These are phyloP conservation scores for Saccostrea glomerata DNA, from an alignment of 1,140 invertebrate species.

Conservation along the genomic window DNA sequence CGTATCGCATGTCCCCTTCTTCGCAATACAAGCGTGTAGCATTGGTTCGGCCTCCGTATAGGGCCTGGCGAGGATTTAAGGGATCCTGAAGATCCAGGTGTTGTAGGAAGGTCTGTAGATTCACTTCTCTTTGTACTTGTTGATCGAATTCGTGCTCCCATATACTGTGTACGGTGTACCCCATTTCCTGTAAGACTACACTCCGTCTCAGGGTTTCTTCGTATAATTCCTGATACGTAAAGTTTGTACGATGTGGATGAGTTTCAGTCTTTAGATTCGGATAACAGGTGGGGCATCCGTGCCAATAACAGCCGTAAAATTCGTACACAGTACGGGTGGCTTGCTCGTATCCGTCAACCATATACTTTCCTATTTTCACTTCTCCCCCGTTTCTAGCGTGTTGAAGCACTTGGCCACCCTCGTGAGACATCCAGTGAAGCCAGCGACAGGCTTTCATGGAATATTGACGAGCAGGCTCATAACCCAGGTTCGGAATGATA, in stretches of 20 bases:
- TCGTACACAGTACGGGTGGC: too few relatives aligned
- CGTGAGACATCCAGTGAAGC: background rate
- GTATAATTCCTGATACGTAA: background rate
- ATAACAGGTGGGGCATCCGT: conserved; percentile 44
- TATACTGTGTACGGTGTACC: background rate
- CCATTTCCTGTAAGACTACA: background rate
- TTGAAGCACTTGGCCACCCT: background rate
- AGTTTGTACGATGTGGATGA: background rate
- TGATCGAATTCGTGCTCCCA: too few relatives aligned
- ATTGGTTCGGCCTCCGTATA: too few relatives aligned
- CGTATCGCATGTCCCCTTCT: too few relatives aligned
- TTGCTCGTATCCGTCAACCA: too few relatives aligned
- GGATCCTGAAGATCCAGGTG: conserved; percentile 33
- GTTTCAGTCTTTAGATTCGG: background rate
- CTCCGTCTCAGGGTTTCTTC: background rate
- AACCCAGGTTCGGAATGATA: background rate
- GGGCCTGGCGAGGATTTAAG: conserved; percentile 32
- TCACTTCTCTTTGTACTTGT: background rate
- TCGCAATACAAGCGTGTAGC: too few relatives aligned
- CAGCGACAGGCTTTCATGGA: conserved; percentile 1
- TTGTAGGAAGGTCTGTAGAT: background rate
- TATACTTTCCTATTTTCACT: too few relatives aligned
- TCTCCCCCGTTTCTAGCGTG: conserved; percentile 28
- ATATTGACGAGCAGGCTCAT: background rate
- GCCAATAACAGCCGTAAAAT: too few relatives aligned